These are phyloP conservation scores for Montipora sp. DNA, from an alignment of 64 coral and sea anemone genomes.

Conservation along the genomic window DNA sequence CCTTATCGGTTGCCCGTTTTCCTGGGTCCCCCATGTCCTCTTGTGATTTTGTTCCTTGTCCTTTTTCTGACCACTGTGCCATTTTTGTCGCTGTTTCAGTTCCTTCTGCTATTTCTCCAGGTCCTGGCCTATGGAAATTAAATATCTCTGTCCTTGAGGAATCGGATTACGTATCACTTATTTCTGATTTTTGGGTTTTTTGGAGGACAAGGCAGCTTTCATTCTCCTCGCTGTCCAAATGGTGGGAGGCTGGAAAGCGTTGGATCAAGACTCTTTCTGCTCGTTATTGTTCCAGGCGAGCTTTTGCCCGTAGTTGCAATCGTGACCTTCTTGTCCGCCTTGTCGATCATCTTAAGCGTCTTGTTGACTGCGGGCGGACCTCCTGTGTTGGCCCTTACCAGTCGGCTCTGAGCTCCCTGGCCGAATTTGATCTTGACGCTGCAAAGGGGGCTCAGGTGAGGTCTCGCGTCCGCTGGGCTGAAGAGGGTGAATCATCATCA, in stretches of 20 bases:
- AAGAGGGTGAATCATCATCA: slow-evolving; percentile 53
- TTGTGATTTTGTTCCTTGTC: not conserved
- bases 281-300: not conserved
- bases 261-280: slow-evolving; percentile 5
- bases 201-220: not conserved
- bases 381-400: not conserved
- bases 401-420: not conserved
- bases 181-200: not conserved
- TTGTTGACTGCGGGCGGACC: not conserved
- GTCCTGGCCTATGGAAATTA: slow-evolving; percentile 50
- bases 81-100: not conserved
- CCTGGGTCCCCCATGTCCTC: not conserved
- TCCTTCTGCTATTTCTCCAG: not conserved
- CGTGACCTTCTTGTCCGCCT: not conserved
- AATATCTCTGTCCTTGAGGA: slow-evolving; percentile 47
- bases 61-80: slow-evolving; percentile 51
- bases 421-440: not conserved
- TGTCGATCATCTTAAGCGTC: not conserved
- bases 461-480: slow-evolving; percentile 19
- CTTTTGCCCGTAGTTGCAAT: no score
- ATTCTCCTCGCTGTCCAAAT: slow-evolving; percentile 30
- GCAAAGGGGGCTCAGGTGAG: slow-evolving; percentile 59
- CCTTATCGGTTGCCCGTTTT: slow-evolving; percentile 12
- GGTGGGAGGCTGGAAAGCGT: slow-evolving; percentile 61
- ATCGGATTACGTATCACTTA: not conserved